These are phyloP conservation scores for Copidosoma aretas DNA, from an alignment of 2,888 invertebrate genomes.

Conservation along the genomic window DNA sequence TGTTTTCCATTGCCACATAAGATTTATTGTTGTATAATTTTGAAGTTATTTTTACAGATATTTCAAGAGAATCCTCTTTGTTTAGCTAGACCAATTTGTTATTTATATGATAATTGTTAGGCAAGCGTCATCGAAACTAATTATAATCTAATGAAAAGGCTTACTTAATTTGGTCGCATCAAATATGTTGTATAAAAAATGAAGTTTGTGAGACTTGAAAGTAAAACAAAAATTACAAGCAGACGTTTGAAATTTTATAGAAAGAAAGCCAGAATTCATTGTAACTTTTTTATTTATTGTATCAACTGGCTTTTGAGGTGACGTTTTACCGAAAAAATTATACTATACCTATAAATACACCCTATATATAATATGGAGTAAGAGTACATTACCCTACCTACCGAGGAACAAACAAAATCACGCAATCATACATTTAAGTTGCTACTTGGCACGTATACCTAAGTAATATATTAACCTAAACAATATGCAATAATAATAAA, in stretches of 20 bases:
- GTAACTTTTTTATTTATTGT: conserved; percentile 59
- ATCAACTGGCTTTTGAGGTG: conserved; percentile 61
- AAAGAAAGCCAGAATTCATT: conserved; percentile 51
- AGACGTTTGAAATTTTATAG: conserved; percentile 45
- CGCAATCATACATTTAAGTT: conserved; percentile 64
- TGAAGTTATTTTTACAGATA: conserved; percentile 38
- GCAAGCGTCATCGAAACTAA: conserved; percentile 34
- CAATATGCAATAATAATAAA: conserved; percentile 63
- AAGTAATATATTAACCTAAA: conserved; percentile 63
- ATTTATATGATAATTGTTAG: conserved; percentile 41
- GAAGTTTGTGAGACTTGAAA: conserved; percentile 34
- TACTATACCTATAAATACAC: conserved; percentile 62
- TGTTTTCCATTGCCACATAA: conserved; percentile 38
- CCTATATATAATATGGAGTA: conserved; percentile 60
- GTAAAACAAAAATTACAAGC: conserved; percentile 38
- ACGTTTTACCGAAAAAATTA: conserved; percentile 60
- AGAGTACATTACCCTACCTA: conserved; percentile 57
- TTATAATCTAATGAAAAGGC: conserved; percentile 29
- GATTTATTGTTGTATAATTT: conserved; percentile 38
- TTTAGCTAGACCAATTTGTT: conserved; percentile 57
- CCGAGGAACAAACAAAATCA: conserved; percentile 60
- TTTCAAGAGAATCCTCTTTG: conserved; percentile 44
- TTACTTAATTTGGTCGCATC: conserved; percentile 39
- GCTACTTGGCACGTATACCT: conserved; percentile 63
- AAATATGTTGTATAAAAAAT: conserved; percentile 16